phyloP scores from a whole-genome alignment of 2,888 invertebrate genomes.

The Caradrina clavipalpis region DNA sequence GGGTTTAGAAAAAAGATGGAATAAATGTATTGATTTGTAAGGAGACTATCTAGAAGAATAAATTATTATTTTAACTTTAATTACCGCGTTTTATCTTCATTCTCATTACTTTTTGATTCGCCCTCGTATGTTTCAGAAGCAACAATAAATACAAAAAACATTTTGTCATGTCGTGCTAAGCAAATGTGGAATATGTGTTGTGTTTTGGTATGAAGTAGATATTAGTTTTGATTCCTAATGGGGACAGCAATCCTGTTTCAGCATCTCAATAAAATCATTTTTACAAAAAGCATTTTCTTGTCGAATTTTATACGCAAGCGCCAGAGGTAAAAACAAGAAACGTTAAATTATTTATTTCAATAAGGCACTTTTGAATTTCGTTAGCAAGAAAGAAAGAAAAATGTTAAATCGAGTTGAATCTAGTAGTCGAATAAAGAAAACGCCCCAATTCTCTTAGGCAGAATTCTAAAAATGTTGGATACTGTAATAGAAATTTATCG shows the following conservation, averaged over 20 bases:
- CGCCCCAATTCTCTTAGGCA: neutral
- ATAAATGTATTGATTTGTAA: too few species aligned
- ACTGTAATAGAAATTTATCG: neutral
- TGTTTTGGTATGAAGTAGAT: neutral
- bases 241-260: neutral
- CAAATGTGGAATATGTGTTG: constrained; percentile 7
- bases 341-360: too few species aligned
- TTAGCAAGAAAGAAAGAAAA: too few species aligned
- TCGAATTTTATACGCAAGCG: neutral
- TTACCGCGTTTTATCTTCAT: too few species aligned
- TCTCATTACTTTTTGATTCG: too few species aligned
- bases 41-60: too few species aligned
- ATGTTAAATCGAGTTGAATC: too few species aligned
- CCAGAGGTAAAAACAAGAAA: neutral
- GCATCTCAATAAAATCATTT: neutral
- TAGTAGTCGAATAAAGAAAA: too few species aligned
- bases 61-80: too few species aligned
- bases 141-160: neutral
- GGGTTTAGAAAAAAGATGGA: too few species aligned
- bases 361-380: too few species aligned
- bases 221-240: neutral
- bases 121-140: constrained; percentile 21
- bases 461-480: neutral
- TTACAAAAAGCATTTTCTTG: neutral
- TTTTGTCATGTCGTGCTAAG: constrained; percentile 6